Conservation (phyloP, 2,797 vertebrate species). For the Periophthalmus magnuspinnatus region DNA sequence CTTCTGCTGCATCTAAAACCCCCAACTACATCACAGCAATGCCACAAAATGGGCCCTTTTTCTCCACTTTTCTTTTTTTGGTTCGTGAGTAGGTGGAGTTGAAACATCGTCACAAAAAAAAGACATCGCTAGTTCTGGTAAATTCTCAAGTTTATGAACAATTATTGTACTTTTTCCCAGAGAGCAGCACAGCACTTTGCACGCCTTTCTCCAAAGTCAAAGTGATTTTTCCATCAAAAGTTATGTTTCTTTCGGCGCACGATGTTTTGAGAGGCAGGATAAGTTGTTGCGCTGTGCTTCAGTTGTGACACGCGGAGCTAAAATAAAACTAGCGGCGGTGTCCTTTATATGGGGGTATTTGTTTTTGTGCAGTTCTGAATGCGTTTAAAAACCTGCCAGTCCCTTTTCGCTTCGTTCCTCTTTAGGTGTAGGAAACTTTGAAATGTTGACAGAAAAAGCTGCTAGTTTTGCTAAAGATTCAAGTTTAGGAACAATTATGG, state of each 20-base stretch:
- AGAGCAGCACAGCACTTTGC: slow-evolving; percentile 37
- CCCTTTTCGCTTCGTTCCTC: slow-evolving; percentile 61
- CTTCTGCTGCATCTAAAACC: slow-evolving; percentile 69
- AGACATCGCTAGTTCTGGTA: slow-evolving; percentile 70
- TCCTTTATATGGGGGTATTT: slow-evolving; percentile 7
- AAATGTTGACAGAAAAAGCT: slow-evolving; percentile 67
- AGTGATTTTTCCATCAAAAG: slow-evolving; percentile 42
- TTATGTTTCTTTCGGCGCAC: slow-evolving; percentile 25
- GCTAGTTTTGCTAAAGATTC: slow-evolving; percentile 75
- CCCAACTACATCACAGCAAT: slow-evolving; percentile 56
- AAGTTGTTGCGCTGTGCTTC: background rate
- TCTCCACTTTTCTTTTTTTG: slow-evolving; percentile 54
- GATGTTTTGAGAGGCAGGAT: slow-evolving; percentile 23
- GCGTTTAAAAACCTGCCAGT: slow-evolving; percentile 61
- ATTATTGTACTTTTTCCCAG: slow-evolving; percentile 64
- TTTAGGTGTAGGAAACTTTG: slow-evolving; percentile 65
- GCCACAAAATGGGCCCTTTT: slow-evolving; percentile 71
- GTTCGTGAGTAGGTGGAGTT: slow-evolving; percentile 61
- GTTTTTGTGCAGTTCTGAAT: slow-evolving; percentile 31
- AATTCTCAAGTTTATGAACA: slow-evolving; percentile 71
- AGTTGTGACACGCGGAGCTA: slow-evolving; percentile 6
- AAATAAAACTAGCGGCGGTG: slow-evolving; percentile 7
- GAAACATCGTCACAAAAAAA: slow-evolving; percentile 67
- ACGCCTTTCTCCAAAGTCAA: slow-evolving; percentile 59
- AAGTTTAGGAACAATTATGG: slow-evolving; percentile 70